These are phyloP conservation scores for Orthosia gracilis DNA, from an alignment of 2,888 invertebrate genomes.

Conservation along the genomic window DNA sequence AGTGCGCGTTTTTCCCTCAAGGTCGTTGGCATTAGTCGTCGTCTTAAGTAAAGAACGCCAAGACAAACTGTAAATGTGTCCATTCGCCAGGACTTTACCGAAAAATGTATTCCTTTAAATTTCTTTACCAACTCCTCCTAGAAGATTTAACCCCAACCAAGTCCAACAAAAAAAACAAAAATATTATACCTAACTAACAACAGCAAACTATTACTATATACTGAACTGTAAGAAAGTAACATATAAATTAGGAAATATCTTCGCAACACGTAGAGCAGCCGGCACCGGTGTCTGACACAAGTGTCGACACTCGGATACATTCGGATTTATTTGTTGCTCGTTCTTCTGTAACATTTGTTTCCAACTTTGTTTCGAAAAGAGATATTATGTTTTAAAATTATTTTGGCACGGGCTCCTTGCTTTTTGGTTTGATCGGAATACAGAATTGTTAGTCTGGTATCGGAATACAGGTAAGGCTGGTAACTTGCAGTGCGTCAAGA, in stretches of 20 bases:
- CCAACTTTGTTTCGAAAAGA: slow-evolving; percentile 42
- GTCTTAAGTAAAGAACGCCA: neutral
- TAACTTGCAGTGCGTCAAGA: too few relatives aligned
- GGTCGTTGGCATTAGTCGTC: too few relatives aligned
- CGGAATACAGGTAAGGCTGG: too few relatives aligned
- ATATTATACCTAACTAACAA: slow-evolving; percentile 3
- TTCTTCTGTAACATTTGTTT: slow-evolving; percentile 64
- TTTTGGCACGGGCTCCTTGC: slow-evolving; percentile 16
- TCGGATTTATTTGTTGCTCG: slow-evolving; percentile 69
- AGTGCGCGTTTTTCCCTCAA: too few relatives aligned
- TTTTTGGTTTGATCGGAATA: neutral
- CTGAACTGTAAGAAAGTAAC: slow-evolving; percentile 40
- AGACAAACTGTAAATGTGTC: neutral
- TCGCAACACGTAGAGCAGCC: slow-evolving; percentile 64
- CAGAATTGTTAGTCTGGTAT: neutral
- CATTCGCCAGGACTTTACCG: too few relatives aligned
- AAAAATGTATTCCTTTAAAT: neutral
- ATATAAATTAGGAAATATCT: slow-evolving; percentile 66
- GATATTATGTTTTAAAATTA: slow-evolving; percentile 38
- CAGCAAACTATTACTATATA: slow-evolving; percentile 61
- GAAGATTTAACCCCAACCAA: neutral
- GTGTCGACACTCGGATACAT: slow-evolving; percentile 69
- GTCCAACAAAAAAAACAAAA: slow-evolving; percentile 31
- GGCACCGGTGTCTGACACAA: slow-evolving; percentile 66
- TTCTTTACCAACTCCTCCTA: neutral